phyloP scores from a whole-genome alignment of 2,113 vertebrate species.

The Tylochromis polylepis region DNA sequence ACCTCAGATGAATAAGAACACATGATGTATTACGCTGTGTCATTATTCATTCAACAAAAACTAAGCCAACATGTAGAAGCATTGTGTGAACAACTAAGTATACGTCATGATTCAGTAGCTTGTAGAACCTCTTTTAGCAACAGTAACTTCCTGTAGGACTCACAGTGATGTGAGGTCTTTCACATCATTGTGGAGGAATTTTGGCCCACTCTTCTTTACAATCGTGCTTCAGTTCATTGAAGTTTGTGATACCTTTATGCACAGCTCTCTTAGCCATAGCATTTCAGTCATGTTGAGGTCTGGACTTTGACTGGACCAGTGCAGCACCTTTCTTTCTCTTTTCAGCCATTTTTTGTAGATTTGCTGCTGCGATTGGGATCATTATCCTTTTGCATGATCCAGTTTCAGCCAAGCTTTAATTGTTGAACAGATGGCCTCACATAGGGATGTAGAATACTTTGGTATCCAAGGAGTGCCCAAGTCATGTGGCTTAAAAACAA shows the following conservation, averaged over 20 bases:
- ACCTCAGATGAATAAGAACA: background rate
- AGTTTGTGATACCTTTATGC: background rate
- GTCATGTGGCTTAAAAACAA: background rate
- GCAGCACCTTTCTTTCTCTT: background rate
- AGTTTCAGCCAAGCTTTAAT: background rate
- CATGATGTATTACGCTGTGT: background rate
- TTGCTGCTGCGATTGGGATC: background rate
- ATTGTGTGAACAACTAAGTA: background rate
- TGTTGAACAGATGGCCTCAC: background rate
- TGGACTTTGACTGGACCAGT: background rate
- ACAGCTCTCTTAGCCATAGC: background rate
- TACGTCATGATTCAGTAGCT: background rate
- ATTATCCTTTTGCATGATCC: background rate
- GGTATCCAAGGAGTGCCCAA: background rate
- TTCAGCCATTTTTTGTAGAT: background rate
- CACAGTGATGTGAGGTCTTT: no score
- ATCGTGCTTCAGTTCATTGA: background rate
- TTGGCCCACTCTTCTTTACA: background rate
- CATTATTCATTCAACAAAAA: background rate
- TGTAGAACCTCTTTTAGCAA: background rate
- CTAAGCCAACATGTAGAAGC: background rate
- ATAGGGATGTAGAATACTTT: background rate
- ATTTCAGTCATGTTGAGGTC: background rate
- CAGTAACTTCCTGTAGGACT: background rate
- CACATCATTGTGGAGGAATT: background rate